Evolutionary conservation across 2,888 invertebrate species (phyloP), one percentile per base, ranked within the genome.

Genomic region (Hermaeophaga mercurialis): DNA sequence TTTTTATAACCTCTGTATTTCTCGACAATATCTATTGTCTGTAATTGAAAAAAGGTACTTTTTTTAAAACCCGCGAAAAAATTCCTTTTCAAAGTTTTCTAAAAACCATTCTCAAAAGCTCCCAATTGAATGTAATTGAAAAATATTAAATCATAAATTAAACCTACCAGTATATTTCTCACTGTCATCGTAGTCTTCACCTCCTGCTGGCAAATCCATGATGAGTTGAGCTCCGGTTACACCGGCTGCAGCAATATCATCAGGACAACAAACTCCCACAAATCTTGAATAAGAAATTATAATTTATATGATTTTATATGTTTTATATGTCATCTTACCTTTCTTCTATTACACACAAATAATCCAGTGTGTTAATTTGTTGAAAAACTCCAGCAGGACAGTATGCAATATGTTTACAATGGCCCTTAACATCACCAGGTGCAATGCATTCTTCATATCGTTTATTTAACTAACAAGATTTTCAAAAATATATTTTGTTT

Each of bases 251-350:
- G 75, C 66, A 63, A 77, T 72, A 58, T 80, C 79, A 48, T 86
- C 85, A 0, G 87, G 86, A 67, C 91, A 90, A 70, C 91, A 91
- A 11, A 88, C 84, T n/a, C 91, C 91, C 50, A 90, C 82, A 31
- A 85, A 79, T 46, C 81, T 82, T 57, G 17, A 64, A 63, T 8
- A 31, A 3, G 12, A 31, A 31, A 31, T n/a, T n/a, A 31, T 8
- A 26, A 26, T 26, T 26, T 4, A 8, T 12, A 31, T 31, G 12
- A 5, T 31, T 31, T 11, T 26, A 26, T 18, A 12, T 7, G 5
- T 14, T 34, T 34, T 9, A 2, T 34, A 34, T 1, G 1, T 34
- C 5, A 28, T 79, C 83, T 80, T 74, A 87, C 84, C 81, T 76
- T 68, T 83, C 80, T 62, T 87, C 83, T 56, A 89, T 86, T 31